Conservation (phyloP, 2,888 invertebrate genomes). For the Sepioteuthis lessoniana region DNA sequence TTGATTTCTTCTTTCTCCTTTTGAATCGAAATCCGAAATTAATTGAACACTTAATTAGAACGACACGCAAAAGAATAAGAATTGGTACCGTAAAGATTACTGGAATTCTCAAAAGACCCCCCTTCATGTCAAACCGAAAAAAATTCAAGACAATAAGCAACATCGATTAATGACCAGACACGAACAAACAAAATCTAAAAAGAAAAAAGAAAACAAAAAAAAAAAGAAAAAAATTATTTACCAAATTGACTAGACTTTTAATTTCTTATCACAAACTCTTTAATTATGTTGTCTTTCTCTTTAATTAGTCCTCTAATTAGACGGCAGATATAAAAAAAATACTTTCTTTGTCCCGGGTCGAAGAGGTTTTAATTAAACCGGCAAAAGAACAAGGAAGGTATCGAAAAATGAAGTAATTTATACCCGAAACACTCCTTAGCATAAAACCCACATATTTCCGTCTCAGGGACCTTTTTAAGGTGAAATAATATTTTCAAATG, state of each 20-base stretch:
- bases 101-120: background rate
- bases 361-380: background rate
- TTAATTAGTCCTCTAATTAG: background rate
- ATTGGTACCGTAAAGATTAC: background rate
- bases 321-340: background rate
- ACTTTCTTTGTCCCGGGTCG: background rate
- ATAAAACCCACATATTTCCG: too few relatives aligned
- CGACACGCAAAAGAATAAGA: background rate
- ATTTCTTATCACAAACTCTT: background rate
- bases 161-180: background rate
- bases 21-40: background rate
- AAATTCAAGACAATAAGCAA: background rate
- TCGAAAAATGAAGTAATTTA: too few relatives aligned
- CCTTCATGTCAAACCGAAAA: background rate
- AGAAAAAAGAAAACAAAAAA: background rate
- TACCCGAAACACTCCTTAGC: too few relatives aligned
- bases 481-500: too few relatives aligned
- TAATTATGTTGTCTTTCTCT: background rate
- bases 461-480: too few relatives aligned
- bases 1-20: background rate
- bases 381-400: background rate
- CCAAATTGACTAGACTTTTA: background rate
- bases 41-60: background rate
- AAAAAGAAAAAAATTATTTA: background rate
- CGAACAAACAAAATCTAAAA: background rate